Percentiles rank a stretch among this genome's conserved stretches.
These are phyloP conservation scores for Lissocephala sabroskyi DNA, from an alignment of 2,888 invertebrate genomes.

Conservation along the genomic window DNA sequence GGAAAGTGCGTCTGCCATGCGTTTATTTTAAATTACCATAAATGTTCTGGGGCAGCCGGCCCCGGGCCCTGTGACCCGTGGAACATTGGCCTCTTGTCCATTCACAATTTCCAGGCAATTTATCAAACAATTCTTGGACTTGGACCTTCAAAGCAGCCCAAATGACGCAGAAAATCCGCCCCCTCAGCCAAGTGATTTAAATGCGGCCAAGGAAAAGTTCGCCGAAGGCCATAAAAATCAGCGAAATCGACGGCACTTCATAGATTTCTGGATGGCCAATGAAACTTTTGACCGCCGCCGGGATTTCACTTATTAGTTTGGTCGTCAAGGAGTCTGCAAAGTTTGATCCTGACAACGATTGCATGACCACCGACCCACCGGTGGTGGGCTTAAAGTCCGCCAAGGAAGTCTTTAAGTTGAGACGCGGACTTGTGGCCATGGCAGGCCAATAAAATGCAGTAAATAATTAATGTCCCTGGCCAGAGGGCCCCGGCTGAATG, in stretches of 20 bases:
- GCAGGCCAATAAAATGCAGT: conserved; percentile 40
- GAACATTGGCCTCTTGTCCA: conserved; percentile 56
- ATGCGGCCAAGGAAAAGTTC: too few species aligned
- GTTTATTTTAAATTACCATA: conserved; percentile 60
- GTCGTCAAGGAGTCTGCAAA: conserved; percentile 37
- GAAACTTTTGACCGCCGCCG: conserved; percentile 26
- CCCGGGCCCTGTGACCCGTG: conserved; percentile 24
- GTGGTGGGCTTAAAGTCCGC: too few species aligned
- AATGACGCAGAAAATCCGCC: conserved; percentile 56
- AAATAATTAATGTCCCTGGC: conserved; percentile 44
- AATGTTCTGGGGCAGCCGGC: conserved; percentile 37
- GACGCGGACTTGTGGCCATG: conserved; percentile 13
- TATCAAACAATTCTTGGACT: too few species aligned
- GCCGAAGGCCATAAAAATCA: conserved; percentile 7
- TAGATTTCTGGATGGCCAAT: conserved; percentile 40
- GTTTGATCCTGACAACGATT: too few species aligned
- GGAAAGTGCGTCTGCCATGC: conserved; percentile 39
- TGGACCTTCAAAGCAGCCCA: too few species aligned
- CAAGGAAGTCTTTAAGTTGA: too few species aligned
- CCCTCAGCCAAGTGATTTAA: too few species aligned
- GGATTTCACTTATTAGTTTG: not conserved
- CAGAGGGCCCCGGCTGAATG: not conserved
- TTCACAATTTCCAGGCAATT: conserved; percentile 64
- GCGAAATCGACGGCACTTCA: conserved; percentile 40
- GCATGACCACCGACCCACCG: too few species aligned